Conservation (phyloP, 2,888 invertebrate species). For the Emmelina monodactyla region DNA sequence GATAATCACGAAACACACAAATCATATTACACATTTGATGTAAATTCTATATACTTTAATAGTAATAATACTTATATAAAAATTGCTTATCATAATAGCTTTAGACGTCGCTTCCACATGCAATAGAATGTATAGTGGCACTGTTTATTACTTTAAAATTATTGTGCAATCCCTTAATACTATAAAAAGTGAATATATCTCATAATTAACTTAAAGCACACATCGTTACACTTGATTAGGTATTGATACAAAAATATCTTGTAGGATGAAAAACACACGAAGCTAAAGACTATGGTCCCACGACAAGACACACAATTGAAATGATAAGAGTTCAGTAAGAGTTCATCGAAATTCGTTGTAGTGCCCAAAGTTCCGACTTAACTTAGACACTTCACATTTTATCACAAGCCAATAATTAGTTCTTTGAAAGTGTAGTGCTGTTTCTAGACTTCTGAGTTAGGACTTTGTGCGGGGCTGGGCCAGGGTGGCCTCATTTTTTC, state of each 20-base stretch:
- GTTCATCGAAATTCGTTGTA: slow-evolving; percentile 38
- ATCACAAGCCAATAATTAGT: slow-evolving; percentile 10
- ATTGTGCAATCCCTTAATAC: slow-evolving; percentile 49
- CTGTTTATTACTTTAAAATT: slow-evolving; percentile 35
- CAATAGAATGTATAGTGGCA: slow-evolving; percentile 48
- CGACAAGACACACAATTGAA: slow-evolving; percentile 40
- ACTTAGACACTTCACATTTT: slow-evolving; percentile 4
- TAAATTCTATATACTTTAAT: slow-evolving; percentile 12
- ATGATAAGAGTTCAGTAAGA: slow-evolving; percentile 23
- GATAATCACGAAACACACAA: too few relatives aligned
- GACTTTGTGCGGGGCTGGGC: slow-evolving; percentile 52
- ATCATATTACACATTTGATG: too few relatives aligned
- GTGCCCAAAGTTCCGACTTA: slow-evolving; percentile 18
- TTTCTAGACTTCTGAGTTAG: slow-evolving; percentile 28
- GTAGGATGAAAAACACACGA: slow-evolving; percentile 35
- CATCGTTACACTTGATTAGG: slow-evolving; percentile 30
- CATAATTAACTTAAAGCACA: slow-evolving; percentile 25
- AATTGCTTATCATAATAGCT: slow-evolving; percentile 31
- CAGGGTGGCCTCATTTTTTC: slow-evolving; percentile 55
- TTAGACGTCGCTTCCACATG: slow-evolving; percentile 27
- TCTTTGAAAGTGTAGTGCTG: slow-evolving; percentile 26
- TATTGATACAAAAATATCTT: slow-evolving; percentile 34
- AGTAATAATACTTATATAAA: slow-evolving; percentile 22
- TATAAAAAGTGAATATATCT: slow-evolving; percentile 32
- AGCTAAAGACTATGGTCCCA: slow-evolving; percentile 48